phyloP scores from a whole-genome alignment of 2,888 invertebrate genomes.

The Rhagophthalmus giganteus region DNA sequence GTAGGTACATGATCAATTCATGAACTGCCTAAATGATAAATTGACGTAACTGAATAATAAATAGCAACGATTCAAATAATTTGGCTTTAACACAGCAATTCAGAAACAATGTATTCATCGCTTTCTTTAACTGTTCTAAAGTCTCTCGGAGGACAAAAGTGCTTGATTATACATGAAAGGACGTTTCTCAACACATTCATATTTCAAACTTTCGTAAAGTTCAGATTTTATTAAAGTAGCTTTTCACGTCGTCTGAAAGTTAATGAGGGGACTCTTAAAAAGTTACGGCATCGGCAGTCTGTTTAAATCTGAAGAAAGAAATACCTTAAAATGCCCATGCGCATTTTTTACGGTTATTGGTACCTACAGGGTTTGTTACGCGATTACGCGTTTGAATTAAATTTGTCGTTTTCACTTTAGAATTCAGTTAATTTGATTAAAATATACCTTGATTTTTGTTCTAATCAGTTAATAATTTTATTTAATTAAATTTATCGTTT shows the following conservation, averaged over 20 bases:
- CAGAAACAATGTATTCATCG: constrained; percentile 22
- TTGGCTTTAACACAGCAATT: constrained; percentile 19
- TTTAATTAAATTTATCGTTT: no score
- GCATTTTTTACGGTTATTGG: no score
- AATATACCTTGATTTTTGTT: no score
- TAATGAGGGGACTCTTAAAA: constrained; percentile 46
- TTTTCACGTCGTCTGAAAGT: constrained; percentile 48
- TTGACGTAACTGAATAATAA: neutral
- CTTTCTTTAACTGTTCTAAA: constrained; percentile 19
- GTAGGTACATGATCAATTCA: no score
- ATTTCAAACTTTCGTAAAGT: constrained; percentile 43
- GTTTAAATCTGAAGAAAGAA: constrained; percentile 41
- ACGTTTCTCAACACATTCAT: constrained; percentile 43
- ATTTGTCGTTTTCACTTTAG: no score
- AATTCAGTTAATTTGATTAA: no score
- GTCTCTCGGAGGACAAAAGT: constrained; percentile 22
- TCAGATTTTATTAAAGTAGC: constrained; percentile 43
- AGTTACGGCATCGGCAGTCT: constrained; percentile 39
- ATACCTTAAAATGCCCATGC: constrained; percentile 38
- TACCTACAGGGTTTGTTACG: no score
- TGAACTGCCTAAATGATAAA: no score
- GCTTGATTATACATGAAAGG: constrained; percentile 16
- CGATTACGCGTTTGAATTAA: constrained; percentile 37
- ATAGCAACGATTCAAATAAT: constrained; percentile 1
- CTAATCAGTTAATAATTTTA: no score